Evolutionary conservation across 92 coral and sea anemone species (phyloP).

Genomic region (Epizoanthus ramosus): DNA sequence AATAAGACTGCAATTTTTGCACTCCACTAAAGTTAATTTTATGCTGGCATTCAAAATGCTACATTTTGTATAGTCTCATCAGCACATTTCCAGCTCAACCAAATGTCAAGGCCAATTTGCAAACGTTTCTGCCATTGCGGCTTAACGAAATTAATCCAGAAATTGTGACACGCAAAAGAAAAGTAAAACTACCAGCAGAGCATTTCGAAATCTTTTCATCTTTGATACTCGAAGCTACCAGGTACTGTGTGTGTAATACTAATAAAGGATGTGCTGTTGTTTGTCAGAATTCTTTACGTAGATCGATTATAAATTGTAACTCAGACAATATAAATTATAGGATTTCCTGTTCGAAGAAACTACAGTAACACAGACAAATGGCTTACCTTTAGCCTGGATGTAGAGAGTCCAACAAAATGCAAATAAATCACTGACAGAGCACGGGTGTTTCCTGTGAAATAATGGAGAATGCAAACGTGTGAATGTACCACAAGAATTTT

Average conservation of each 20-base stretch:
- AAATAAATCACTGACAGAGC: constrained; percentile 87
- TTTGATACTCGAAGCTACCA: neutral
- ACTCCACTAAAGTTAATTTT: neutral
- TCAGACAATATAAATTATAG: neutral
- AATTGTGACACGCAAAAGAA: constrained; percentile 6
- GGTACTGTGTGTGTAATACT: neutral
- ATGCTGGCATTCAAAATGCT: neutral
- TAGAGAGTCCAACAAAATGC: constrained; percentile 97
- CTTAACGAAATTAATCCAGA: constrained; percentile 1
- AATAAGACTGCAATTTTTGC: neutral
- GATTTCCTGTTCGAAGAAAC: constrained; percentile 16
- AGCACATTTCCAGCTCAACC: neutral
- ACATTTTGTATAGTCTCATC: neutral
- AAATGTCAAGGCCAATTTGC: constrained; percentile 24
- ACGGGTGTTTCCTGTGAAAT: constrained; percentile 84
- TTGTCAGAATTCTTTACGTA: neutral
- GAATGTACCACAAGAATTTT: constrained; percentile 43
- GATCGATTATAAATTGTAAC: neutral
- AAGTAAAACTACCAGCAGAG: neutral
- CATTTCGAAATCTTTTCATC: neutral
- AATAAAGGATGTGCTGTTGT: neutral
- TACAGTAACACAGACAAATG: neutral
- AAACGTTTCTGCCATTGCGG: constrained; percentile 34
- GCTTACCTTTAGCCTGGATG: constrained; percentile 94
- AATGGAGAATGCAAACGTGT: constrained; percentile 21